These are phyloP conservation scores for Volucella bombylans DNA, from an alignment of 2,888 invertebrate species.

Conservation along the genomic window DNA sequence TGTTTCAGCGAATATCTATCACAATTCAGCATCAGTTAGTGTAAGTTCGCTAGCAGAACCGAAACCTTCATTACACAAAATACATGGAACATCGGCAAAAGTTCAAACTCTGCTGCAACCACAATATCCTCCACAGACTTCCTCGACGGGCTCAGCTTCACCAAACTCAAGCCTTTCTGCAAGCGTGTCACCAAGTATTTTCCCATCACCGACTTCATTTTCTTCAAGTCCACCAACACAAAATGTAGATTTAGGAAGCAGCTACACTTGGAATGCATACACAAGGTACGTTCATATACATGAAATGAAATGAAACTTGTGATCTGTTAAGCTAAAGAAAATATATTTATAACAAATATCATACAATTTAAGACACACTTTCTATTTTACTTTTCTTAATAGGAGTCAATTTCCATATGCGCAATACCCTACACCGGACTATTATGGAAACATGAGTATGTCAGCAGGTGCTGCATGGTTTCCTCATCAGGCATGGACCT, in stretches of 20 bases:
- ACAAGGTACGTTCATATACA: conserved; percentile 77
- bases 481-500: conserved; percentile 80
- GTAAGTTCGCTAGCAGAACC: conserved; percentile 36
- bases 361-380: neutral
- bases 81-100: conserved; percentile 55
- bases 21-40: conserved; percentile 19
- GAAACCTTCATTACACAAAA: conserved; percentile 56
- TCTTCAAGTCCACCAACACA: conserved; percentile 79
- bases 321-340: no score
- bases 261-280: conserved; percentile 80
- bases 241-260: conserved; percentile 73
- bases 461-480: conserved; percentile 80
- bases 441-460: conserved; percentile 81
- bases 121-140: conserved; percentile 82
- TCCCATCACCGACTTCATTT: conserved; percentile 81
- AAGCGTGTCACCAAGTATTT: conserved; percentile 81
- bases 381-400: neutral
- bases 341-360: no score
- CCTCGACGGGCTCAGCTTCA: conserved; percentile 81
- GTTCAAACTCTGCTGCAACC: conserved; percentile 74
- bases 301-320: no score
- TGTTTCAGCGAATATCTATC: conserved; percentile 44
- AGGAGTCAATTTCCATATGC: conserved; percentile 82
- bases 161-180: conserved; percentile 81
- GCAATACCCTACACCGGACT: conserved; percentile 80